phyloP scores from a whole-genome alignment of 2,888 invertebrate species.

The Yponomeuta malinellus region DNA sequence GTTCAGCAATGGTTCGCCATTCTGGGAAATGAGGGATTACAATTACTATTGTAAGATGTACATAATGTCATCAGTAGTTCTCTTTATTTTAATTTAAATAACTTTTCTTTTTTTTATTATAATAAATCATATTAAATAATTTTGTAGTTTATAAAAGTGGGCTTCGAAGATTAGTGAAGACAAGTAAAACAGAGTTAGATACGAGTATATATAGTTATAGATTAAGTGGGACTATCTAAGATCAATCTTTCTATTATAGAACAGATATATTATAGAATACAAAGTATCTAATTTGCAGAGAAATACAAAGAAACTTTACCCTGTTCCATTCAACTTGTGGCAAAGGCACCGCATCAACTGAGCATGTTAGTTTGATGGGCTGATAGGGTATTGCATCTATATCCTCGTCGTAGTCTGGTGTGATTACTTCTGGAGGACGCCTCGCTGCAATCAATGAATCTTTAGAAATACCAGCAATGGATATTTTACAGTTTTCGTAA shows the following conservation, averaged over 20 bases:
- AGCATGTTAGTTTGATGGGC: conserved; percentile 61
- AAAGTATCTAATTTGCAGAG: too few species aligned
- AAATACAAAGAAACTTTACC: conserved; percentile 52
- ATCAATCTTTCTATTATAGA: too few species aligned
- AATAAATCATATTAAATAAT: too few species aligned
- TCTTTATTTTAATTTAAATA: too few species aligned
- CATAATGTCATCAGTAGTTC: too few species aligned
- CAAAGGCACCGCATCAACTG: conserved; percentile 76
- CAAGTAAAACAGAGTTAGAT: too few species aligned
- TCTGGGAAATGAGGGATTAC: conserved; percentile 25
- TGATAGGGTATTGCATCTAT: conserved; percentile 35
- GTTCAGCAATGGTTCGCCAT: conserved; percentile 26
- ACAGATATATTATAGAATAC: too few species aligned
- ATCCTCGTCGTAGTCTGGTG: conserved; percentile 30
- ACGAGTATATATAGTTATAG: too few species aligned
- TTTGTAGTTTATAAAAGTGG: too few species aligned
- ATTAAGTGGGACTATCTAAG: too few species aligned
- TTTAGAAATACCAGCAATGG: neutral
- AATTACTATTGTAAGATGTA: conserved; percentile 8
- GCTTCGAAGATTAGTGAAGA: too few species aligned
- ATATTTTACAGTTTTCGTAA: neutral
- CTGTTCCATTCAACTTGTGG: conserved; percentile 83
- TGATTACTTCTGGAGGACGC: conserved; percentile 31
- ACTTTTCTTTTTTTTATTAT: too few species aligned
- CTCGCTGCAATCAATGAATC: conserved; percentile 30